Conservation (phyloP, 2,888 invertebrate species). For the Tupiocoris notatus region DNA sequence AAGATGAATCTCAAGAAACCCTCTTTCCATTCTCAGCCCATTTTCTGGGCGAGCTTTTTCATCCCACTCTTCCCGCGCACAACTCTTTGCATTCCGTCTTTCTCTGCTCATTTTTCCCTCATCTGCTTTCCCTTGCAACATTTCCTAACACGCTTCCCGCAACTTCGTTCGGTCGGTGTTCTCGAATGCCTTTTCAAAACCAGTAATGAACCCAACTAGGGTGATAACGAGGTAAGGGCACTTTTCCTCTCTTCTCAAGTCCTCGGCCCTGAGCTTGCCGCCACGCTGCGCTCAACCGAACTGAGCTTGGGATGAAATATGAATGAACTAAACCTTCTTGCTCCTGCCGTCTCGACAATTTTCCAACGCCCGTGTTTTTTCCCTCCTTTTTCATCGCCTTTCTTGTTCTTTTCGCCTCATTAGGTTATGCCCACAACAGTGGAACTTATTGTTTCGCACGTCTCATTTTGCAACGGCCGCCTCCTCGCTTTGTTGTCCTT, state of each 20-base stretch:
- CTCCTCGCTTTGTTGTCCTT: background rate
- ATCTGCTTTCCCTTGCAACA: background rate
- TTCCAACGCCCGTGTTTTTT: background rate
- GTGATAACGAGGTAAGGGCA: slow-evolving; percentile 1
- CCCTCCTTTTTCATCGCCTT: background rate
- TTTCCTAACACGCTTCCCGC: background rate
- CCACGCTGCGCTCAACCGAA: background rate
- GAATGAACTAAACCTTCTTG: background rate
- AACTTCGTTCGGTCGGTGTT: background rate
- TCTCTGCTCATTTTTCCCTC: background rate
- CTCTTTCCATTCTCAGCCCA: background rate
- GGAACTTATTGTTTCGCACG: background rate
- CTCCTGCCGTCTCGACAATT: background rate
- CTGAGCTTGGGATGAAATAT: background rate
- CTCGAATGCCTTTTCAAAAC: background rate
- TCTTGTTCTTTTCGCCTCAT: background rate
- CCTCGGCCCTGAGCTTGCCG: background rate
- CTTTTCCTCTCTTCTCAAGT: background rate
- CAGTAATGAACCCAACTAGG: slow-evolving; percentile 6
- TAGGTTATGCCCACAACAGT: background rate
- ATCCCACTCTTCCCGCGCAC: background rate
- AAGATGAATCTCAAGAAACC: background rate
- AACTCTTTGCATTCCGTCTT: background rate
- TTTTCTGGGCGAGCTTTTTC: background rate
- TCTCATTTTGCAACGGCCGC: background rate